phyloP scores from a whole-genome alignment of 2,888 invertebrate genomes.

The Hypselothyrea guttata region DNA sequence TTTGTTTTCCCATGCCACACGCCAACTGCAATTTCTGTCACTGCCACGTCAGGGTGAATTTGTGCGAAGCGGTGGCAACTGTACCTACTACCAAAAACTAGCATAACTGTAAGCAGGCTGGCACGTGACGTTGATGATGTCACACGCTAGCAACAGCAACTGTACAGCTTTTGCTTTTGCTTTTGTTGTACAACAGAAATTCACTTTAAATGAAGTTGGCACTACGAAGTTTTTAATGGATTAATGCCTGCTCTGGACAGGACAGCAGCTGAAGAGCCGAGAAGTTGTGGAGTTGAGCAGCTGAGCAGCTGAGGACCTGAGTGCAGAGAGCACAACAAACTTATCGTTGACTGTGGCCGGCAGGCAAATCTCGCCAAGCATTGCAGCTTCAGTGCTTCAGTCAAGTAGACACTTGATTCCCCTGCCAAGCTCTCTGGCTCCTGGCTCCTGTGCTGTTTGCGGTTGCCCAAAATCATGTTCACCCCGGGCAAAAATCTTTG shows the following conservation, averaged over 20 bases:
- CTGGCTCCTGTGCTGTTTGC: conserved; percentile 11
- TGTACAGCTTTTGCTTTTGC: conserved; percentile 39
- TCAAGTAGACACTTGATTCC: conserved; percentile 34
- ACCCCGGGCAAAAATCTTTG: conserved; percentile 44
- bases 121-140: conserved; percentile 56
- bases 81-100: conserved; percentile 30
- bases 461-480: conserved; percentile 57
- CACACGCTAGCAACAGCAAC: conserved; percentile 41
- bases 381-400: conserved; percentile 26
- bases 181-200: conserved; percentile 32
- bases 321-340: conserved; percentile 13
- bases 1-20: conserved; percentile 3
- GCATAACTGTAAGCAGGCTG: conserved; percentile 14
- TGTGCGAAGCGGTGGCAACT: conserved; percentile 29
- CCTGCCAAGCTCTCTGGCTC: not conserved
- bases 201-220: conserved; percentile 59
- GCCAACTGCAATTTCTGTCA: conserved; percentile 66
- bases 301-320: not conserved
- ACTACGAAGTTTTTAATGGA: conserved; percentile 64
- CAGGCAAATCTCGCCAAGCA: conserved; percentile 37
- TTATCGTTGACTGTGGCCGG: conserved; percentile 35
- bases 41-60: conserved; percentile 33
- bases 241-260: conserved; percentile 40
- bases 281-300: not conserved
- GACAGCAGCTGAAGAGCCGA: not conserved